Evolutionary conservation across 2,888 invertebrate genomes (phyloP), one percentile per base, ranked within the genome.

Genomic region (Tenthredo notha): DNA sequence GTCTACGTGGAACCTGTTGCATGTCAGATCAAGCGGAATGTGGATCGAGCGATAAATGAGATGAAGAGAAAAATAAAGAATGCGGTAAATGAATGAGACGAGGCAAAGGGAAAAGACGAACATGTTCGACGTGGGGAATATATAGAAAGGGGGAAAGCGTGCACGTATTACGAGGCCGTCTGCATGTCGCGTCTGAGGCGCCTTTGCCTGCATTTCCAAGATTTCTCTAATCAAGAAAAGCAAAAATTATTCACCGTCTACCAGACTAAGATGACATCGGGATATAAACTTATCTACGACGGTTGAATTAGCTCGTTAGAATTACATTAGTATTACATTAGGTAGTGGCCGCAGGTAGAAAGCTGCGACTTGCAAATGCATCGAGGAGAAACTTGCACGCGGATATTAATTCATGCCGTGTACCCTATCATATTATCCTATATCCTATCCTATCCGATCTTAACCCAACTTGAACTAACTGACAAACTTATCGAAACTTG

Each of bases 251-350:
- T 37, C 61, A 15, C 61, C 61, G 61, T 58, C 0, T 29, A 74
- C 40, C 5, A 29, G 54, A 9, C 18, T 29, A 33, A 33, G 40
- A 77, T 77, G 77, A 77, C 77, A 77, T 50, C 29, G 29, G 54
- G 54, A 77, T 77, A 54, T 54, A 77, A 15, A 74, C 10, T 1
- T 43, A 21, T 10, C 21, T 54, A 6, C 43, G 47, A 43, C 21
- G 50, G 77, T 50, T 54, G 61, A 21, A 80, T 61, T 50, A 21
- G 40, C 58, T 80, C 80, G 80, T 80, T 80, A 80, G 61, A 80
- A 80, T 80, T 80, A 61, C 80, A 80, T 80, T 80, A 80, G 80
- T 33, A 61, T 80, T 80, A 18, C 80, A 80, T 80, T 80, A 80
- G 80, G 61, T 40, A 7, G 6, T 67, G 40, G 80, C 40, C 12